A percentile compares a stretch with the other conserved stretches of the same genome.
phyloP scores from a whole-genome alignment of 2,797 vertebrate genomes.

The Hirundo rustica region DNA sequence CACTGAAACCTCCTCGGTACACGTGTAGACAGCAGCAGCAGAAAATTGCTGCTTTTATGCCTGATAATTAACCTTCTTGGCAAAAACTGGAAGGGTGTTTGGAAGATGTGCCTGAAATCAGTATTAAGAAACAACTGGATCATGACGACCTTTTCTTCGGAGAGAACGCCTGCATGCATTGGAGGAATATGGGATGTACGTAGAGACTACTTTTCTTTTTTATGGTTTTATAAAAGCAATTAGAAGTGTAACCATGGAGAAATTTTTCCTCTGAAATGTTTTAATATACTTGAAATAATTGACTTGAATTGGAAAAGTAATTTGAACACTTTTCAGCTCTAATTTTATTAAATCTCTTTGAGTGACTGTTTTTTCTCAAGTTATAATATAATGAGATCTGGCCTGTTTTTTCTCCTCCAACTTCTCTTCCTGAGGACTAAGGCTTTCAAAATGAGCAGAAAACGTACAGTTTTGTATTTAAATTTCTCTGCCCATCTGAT shows the following conservation, averaged over 20 bases:
- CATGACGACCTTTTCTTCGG: conserved; percentile 50
- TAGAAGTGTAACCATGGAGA: conserved; percentile 73
- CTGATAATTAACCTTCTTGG: conserved; percentile 25
- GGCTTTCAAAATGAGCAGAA: conserved; percentile 67
- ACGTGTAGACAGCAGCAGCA: conserved; percentile 50
- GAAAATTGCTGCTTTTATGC: conserved; percentile 44
- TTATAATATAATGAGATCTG: conserved; percentile 59
- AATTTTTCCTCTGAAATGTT: conserved; percentile 75
- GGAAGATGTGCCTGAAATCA: conserved; percentile 75
- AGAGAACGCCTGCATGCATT: conserved; percentile 59
- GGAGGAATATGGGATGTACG: conserved; percentile 48
- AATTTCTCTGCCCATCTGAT: conserved; percentile 49
- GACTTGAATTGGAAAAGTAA: conserved; percentile 73
- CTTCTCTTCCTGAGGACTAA: conserved; percentile 62
- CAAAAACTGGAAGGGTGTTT: conserved; percentile 58
- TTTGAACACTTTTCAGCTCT: conserved; percentile 76
- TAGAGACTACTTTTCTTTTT: conserved; percentile 69
- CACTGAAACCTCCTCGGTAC: conserved; percentile 55
- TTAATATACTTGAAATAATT: conserved; percentile 79
- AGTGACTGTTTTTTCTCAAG: conserved; percentile 65
- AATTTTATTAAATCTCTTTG: conserved; percentile 75
- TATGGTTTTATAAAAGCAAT: conserved; percentile 74
- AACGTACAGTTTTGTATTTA: conserved; percentile 54
- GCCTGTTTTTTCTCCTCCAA: conserved; percentile 40
- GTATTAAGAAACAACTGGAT: conserved; percentile 71